phyloP scores from a whole-genome alignment of 1,140 invertebrate species.

The Macrotrachela quadricornifera region DNA sequence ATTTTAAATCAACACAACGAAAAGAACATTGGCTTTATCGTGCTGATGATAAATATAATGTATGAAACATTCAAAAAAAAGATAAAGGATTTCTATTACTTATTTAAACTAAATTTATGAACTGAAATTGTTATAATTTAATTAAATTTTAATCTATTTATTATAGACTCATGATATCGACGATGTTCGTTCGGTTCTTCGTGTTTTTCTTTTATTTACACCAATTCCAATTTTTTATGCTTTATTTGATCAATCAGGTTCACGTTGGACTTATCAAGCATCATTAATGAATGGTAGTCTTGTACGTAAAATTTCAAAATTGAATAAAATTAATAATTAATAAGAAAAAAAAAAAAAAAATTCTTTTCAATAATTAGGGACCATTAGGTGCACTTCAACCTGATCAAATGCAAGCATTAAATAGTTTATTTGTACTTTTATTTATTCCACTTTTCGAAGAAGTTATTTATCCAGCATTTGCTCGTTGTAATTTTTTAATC shows the following conservation, averaged over 20 bases:
- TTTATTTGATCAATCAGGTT: constrained; percentile 47
- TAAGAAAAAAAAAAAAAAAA: constrained; percentile 10
- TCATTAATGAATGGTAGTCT: constrained; percentile 55
- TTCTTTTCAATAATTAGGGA: not conserved
- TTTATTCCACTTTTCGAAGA: constrained; percentile 68
- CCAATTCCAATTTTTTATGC: constrained; percentile 74
- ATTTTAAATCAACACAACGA: constrained; percentile 7
- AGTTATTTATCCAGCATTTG: constrained; percentile 40
- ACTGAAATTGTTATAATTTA: no score
- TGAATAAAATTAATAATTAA: no score
- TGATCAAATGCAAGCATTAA: constrained; percentile 36
- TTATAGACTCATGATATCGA: constrained; percentile 36
- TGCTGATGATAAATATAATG: constrained; percentile 46
- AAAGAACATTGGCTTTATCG: constrained; percentile 54
- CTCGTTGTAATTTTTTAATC: constrained; percentile 22
- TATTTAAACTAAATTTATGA: no score
- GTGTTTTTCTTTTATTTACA: constrained; percentile 50
- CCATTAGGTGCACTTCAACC: constrained; percentile 21
- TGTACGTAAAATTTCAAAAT: no score
- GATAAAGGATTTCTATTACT: no score
- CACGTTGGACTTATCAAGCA: constrained; percentile 81
- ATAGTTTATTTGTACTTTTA: constrained; percentile 58
- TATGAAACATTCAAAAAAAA: constrained; percentile 17
- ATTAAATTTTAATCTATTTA: no score
- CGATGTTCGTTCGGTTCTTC: constrained; percentile 50